Percentiles rank a stretch among this genome's conserved stretches.
phyloP scores from a whole-genome alignment of 2,113 vertebrate genomes.

The Ochotona princeps region DNA sequence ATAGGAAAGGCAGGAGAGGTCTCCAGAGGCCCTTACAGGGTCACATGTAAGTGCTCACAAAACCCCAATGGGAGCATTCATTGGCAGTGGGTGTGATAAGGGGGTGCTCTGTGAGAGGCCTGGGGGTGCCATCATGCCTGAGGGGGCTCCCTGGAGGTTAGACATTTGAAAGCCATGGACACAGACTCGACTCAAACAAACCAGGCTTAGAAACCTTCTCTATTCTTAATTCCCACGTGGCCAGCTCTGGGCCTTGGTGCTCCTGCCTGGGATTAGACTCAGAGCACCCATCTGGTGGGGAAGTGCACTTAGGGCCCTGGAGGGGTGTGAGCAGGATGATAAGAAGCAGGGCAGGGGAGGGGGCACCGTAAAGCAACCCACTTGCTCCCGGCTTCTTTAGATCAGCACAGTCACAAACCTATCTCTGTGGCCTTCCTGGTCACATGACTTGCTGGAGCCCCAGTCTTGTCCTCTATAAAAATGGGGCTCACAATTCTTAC shows the following conservation, averaged over 20 bases:
- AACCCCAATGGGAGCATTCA: neutral
- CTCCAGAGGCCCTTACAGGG: neutral
- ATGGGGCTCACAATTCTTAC: neutral
- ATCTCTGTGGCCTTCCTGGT: neutral
- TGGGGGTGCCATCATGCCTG: neutral
- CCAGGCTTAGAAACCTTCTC: neutral
- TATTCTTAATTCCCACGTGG: neutral
- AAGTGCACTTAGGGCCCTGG: neutral
- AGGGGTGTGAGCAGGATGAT: neutral
- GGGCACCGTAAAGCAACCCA: too few relatives aligned
- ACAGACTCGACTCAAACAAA: neutral
- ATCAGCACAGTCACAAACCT: neutral
- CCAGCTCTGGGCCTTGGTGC: neutral
- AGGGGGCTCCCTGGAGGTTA: neutral
- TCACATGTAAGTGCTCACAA: neutral
- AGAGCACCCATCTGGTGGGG: neutral
- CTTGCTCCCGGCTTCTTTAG: neutral
- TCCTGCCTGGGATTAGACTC: neutral
- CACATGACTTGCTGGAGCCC: neutral
- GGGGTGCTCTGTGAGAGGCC: neutral
- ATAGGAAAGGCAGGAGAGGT: neutral
- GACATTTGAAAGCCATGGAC: neutral
- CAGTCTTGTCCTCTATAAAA: neutral
- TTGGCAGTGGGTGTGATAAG: neutral
- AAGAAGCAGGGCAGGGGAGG: neutral